Conservation (phyloP, 2,888 invertebrate genomes). For the Campoplex nolae region DNA sequence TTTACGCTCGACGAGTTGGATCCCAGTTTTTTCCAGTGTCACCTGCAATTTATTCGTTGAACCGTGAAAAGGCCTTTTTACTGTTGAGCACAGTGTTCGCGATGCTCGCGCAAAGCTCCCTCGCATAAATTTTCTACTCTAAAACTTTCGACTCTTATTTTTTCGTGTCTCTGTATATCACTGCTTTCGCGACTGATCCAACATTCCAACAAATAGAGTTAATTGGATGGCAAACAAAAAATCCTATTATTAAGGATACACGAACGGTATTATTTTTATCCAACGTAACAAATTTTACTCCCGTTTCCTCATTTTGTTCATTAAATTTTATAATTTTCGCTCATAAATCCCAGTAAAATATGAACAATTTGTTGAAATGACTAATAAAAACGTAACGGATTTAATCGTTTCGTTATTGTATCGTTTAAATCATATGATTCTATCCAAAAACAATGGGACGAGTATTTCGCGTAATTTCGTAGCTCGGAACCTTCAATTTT, state of each 20-base stretch:
- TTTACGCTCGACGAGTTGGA: constrained; percentile 42
- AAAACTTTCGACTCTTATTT: constrained; percentile 1
- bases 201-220: background rate
- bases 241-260: background rate
- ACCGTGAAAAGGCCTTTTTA: constrained; percentile 38
- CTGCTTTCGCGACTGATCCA: background rate
- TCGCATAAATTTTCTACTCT: constrained; percentile 9
- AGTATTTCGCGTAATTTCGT: background rate
- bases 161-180: background rate
- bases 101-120: constrained; percentile 6
- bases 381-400: background rate
- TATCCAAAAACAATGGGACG: no score
- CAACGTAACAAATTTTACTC: background rate
- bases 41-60: constrained; percentile 32
- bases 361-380: background rate
- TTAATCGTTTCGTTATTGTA: background rate
- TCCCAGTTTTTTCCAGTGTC: constrained; percentile 9
- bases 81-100: background rate
- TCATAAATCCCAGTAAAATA: background rate
- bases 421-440: no score
- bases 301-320: background rate
- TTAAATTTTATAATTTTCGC: background rate
- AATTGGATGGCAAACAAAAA: constrained; percentile 1
- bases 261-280: background rate
- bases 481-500: background rate